These are phyloP conservation scores for Apogon talboti DNA, from an alignment of 2,797 vertebrate species.

Conservation along the genomic window DNA sequence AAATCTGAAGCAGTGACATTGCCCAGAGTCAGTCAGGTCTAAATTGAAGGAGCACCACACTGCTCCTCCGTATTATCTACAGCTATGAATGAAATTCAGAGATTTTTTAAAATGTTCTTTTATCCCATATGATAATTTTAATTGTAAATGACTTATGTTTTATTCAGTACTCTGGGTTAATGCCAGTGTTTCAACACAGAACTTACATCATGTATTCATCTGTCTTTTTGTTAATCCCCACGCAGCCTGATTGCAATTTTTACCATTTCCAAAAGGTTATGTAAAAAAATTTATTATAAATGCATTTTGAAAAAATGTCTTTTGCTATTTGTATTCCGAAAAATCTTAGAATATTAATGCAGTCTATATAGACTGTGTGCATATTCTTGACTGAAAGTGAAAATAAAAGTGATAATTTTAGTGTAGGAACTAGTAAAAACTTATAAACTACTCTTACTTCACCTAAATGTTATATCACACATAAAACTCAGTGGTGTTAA, in stretches of 20 bases:
- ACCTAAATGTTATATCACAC: too few relatives aligned
- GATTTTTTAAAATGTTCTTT: slow-evolving; percentile 7
- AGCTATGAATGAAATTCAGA: slow-evolving; percentile 9
- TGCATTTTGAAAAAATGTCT: too few relatives aligned
- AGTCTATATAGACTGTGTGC: too few relatives aligned
- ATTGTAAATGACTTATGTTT: slow-evolving; percentile 17
- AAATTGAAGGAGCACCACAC: background rate
- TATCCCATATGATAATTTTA: slow-evolving; percentile 20
- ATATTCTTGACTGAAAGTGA: too few relatives aligned
- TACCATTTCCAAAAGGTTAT: too few relatives aligned
- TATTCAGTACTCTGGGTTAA: slow-evolving; percentile 25
- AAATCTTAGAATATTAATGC: too few relatives aligned
- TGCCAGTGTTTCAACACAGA: background rate
- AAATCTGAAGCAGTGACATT: background rate
- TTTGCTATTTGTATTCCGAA: too few relatives aligned
- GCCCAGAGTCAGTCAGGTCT: background rate
- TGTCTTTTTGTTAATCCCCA: background rate
- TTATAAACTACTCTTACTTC: too few relatives aligned
- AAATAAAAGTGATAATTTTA: too few relatives aligned
- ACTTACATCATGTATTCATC: background rate
- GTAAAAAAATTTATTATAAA: too few relatives aligned
- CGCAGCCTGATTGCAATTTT: background rate
- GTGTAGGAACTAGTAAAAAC: too few relatives aligned
- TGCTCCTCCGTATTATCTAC: slow-evolving; percentile 7
- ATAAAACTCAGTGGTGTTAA: too few relatives aligned